Evolutionary conservation across 2,113 vertebrate genomes (phyloP), one percentile per base, ranked within the genome.

Genomic region (Aepyceros melampus): DNA sequence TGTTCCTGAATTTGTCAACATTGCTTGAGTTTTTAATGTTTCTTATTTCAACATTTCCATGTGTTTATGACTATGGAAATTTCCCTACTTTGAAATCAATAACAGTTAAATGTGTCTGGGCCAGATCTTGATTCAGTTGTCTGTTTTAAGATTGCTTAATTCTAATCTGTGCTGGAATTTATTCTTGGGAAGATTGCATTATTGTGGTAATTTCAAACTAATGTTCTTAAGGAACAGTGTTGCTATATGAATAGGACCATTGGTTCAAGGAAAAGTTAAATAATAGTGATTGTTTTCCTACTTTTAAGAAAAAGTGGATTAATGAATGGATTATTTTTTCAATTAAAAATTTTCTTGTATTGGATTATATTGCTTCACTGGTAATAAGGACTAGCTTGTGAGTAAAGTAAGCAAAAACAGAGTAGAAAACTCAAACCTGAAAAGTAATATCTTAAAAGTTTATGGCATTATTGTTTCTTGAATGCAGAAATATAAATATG

Each of bases 241-340:
- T 94, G n/a, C 51, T 87, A 23, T 64, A 33, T 87, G 87, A 94
- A 12, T 9, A 49, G 47, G 53, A 45, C 6, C 15, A 51, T 56
- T 90, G 14, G 40, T 91, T 92, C 53, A 67, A 6, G 15, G 88
- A 29, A 64, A 79, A 36, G 40, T 81, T 31, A 87, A 89, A 60
- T 33, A 88, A 27, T 58, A 87, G 15, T 23, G 58, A 87, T 84
- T 88, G 27, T 36, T 88, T 51, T 96, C 87, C 64, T 71, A 47
- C 60, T 89, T 49, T 91, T 31, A 95, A 88, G 53, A 58, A 96
- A 96, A 96, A 94, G 51, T 58, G 93, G 91, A 96, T 97, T 94
- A 98, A 97, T 83, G 71, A 95, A 96, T 98, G 94, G 96, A 97
- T 97, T 98, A 91, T 91, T 81, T 93, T 95, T 67, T 95, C 31